Conservation (phyloP, 2,888 invertebrate genomes). For the Pteria penguin region DNA sequence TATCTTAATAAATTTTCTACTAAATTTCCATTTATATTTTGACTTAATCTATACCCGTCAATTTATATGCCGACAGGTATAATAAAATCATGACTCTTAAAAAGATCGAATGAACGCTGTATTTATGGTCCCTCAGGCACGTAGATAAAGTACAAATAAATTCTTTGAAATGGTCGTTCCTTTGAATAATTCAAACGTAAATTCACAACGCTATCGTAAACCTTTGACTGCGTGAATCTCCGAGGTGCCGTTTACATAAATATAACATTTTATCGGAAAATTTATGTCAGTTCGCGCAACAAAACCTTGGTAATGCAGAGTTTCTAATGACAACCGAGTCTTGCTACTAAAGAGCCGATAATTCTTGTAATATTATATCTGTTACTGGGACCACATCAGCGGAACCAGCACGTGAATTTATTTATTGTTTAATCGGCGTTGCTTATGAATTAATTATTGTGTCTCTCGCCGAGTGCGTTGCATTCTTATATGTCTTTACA, state of each 20-base stretch:
- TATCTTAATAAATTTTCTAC: slow-evolving; percentile 27
- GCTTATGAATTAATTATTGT: too few relatives aligned
- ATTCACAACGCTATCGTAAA: slow-evolving; percentile 26
- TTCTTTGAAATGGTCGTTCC: slow-evolving; percentile 31
- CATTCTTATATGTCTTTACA: too few relatives aligned
- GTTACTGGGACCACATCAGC: too few relatives aligned
- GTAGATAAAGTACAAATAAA: slow-evolving; percentile 30
- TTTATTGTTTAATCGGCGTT: too few relatives aligned
- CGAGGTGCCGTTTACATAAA: slow-evolving; percentile 33
- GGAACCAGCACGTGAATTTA: too few relatives aligned
- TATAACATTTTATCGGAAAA: slow-evolving; percentile 36
- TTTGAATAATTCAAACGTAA: slow-evolving; percentile 39
- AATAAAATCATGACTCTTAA: slow-evolving; percentile 14
- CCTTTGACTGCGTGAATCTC: slow-evolving; percentile 13
- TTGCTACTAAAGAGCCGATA: not conserved
- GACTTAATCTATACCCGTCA: slow-evolving; percentile 21
- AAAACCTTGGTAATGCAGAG: slow-evolving; percentile 1
- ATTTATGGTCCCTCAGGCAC: slow-evolving; percentile 29
- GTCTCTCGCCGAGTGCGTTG: too few relatives aligned
- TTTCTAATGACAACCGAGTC: not conserved
- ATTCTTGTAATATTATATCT: not conserved
- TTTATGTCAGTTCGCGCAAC: slow-evolving; percentile 19
- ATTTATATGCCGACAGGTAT: slow-evolving; percentile 21
- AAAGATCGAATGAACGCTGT: slow-evolving; percentile 24
- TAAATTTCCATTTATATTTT: slow-evolving; percentile 28